phyloP scores from a whole-genome alignment of 2,888 invertebrate genomes.

The Calameuta filiformis region DNA sequence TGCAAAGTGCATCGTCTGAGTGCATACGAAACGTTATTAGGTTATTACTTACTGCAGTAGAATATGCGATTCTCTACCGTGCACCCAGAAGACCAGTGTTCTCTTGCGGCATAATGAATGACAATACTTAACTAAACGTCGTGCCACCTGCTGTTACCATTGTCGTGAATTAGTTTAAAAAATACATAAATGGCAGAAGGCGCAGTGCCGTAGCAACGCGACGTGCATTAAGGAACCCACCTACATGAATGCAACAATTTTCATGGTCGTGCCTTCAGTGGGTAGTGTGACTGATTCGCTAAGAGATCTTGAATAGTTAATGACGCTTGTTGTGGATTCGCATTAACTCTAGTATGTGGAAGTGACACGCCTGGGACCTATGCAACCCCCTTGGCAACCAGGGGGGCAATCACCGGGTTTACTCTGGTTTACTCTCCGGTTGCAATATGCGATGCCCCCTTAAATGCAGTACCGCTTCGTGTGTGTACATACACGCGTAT shows the following conservation, averaged over 20 bases:
- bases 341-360: neutral
- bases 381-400: conserved; percentile 1
- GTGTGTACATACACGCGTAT: neutral
- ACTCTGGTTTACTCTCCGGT: conserved; percentile 17
- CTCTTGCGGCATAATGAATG: neutral
- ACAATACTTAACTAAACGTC: neutral
- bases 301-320: neutral
- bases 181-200: neutral
- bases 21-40: neutral
- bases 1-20: neutral
- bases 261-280: neutral
- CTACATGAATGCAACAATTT: neutral
- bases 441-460: neutral
- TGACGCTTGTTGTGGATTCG: neutral
- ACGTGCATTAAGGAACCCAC: neutral
- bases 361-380: neutral
- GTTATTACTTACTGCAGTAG: neutral
- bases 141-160: neutral
- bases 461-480: neutral
- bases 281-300: neutral
- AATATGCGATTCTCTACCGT: neutral
- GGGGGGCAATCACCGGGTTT: conserved; percentile 41
- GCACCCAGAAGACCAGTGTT: neutral
- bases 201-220: neutral
- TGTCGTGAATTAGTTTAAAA: neutral